Evolutionary conservation across 2,113 vertebrate species (phyloP), one percentile per base, ranked within the genome.

Genomic region (Noturus placidus): DNA sequence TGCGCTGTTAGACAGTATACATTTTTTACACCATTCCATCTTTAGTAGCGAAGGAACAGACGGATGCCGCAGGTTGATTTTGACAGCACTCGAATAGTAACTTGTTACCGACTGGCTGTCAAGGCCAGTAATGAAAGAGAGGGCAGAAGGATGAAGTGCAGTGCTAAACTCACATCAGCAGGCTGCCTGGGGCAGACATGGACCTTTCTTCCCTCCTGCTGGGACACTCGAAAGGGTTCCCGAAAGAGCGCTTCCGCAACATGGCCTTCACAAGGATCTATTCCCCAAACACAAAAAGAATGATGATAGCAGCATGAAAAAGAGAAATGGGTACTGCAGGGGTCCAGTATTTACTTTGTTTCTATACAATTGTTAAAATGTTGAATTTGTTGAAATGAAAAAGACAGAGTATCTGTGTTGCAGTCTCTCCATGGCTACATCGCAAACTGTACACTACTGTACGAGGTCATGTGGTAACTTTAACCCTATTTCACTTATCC

Each of bases 201-300:
- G 98, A 99, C 13, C 97, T 92, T 93, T 97, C 98, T 91, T 99
- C 98, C 84, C 96, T 93, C 84, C 97, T 95, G 11, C 94, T 93
- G 11, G 97, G 97, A 33, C 94, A 94, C 92, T 99, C 98, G 0
- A 98, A 99, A 0, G 98, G 98, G 87, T 99, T 99, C 59, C 98
- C 96, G 91, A 99, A 99, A 89, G 98, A 99, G 56, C 98, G 97
- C 88, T 99, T 99, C 80, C 98, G 95, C 61, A 99, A 92, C 98
- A 99, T 99, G 90, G 98, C 97, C 92, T 99, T 99, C 42, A 99
- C 98, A 69, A 99, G 91, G 92, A 99, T 99, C 98, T 99, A 70
- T n/a, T 77, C 0, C 19, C 59, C 35, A 35, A 46, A 46, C 42
- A n/a, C 35, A 87, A 50, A 63, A 38, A 35, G 83, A 38, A 19